Percentiles rank a stretch among this genome's conserved stretches.
These are phyloP conservation scores for Nudaria mundana DNA, from an alignment of 2,888 invertebrate genomes.

Conservation along the genomic window DNA sequence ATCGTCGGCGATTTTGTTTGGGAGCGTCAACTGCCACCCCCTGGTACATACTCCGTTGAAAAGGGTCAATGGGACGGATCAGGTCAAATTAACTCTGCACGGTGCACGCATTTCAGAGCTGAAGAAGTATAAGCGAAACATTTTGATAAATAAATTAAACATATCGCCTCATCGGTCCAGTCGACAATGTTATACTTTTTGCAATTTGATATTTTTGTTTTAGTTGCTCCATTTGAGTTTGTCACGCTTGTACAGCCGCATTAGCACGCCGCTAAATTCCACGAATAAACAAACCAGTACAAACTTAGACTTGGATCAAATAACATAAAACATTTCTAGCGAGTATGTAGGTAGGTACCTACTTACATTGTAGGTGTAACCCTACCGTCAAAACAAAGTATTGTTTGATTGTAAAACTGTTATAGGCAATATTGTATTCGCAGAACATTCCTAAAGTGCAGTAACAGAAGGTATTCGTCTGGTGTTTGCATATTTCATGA, in stretches of 20 bases:
- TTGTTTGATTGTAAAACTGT: not conserved
- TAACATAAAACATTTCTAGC: constrained; percentile 3
- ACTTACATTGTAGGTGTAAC: not conserved
- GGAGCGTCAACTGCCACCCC: no score
- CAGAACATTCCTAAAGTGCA: no score
- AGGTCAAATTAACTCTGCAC: no score
- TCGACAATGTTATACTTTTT: no score
- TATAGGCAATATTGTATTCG: no score
- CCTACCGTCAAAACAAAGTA: not conserved
- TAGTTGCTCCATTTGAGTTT: not conserved
- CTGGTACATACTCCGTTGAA: no score
- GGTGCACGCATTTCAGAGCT: constrained; percentile 2
- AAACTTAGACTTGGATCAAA: constrained; percentile 1
- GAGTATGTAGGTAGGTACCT: not conserved
- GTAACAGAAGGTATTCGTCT: no score
- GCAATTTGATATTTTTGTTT: constrained; percentile 7
- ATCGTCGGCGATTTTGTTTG: no score
- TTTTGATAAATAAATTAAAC: not conserved
- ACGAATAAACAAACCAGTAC: not conserved
- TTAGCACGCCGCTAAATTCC: not conserved
- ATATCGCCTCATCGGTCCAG: no score
- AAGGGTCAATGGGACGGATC: constrained; percentile 19
- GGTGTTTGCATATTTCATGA: no score
- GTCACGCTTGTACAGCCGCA: not conserved
- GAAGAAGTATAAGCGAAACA: not conserved